These are phyloP conservation scores for Suncus etruscus DNA, from an alignment of 2,113 vertebrate species.

Conservation along the genomic window DNA sequence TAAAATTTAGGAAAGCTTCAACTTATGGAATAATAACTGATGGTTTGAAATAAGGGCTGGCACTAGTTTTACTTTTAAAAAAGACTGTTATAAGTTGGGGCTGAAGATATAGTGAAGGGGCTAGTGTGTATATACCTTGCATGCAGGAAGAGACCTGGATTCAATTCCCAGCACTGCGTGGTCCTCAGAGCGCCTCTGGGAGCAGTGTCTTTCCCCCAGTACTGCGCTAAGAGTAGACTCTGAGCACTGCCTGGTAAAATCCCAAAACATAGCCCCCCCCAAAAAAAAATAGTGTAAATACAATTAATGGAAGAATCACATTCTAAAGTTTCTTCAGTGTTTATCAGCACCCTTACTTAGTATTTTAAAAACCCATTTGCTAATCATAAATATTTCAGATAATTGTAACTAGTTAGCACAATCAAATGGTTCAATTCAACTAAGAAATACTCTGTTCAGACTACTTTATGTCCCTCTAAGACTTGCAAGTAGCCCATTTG, in stretches of 20 bases:
- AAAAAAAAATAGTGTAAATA: slow-evolving; percentile 39
- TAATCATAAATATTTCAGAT: slow-evolving; percentile 54
- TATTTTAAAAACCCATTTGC: slow-evolving; percentile 61
- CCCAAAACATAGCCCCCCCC: too few relatives aligned
- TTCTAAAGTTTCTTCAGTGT: slow-evolving; percentile 46
- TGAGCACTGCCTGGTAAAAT: too few relatives aligned
- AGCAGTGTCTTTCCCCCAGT: not conserved
- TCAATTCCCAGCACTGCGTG: not conserved
- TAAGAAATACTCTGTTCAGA: slow-evolving; percentile 52
- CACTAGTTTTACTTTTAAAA: slow-evolving; percentile 23
- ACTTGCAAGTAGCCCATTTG: slow-evolving; percentile 26
- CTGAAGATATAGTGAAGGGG: not conserved
- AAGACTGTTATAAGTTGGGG: not conserved
- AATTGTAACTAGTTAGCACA: slow-evolving; percentile 51
- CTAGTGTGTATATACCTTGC: too few relatives aligned
- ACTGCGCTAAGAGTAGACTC: not conserved
- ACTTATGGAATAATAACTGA: slow-evolving; percentile 16
- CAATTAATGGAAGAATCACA: slow-evolving; percentile 45
- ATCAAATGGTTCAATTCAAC: slow-evolving; percentile 58
- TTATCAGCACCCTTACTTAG: slow-evolving; percentile 70
- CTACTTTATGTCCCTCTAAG: slow-evolving; percentile 44
- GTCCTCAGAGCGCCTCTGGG: too few relatives aligned
- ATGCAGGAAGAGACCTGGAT: not conserved
- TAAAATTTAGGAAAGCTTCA: slow-evolving; percentile 51
- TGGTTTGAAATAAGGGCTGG: not conserved